A percentile compares a stretch with the other conserved stretches of the same genome.
These are phyloP conservation scores for Drosophila flavopinicola DNA, from an alignment of 2,888 invertebrate genomes.

Conservation along the genomic window DNA sequence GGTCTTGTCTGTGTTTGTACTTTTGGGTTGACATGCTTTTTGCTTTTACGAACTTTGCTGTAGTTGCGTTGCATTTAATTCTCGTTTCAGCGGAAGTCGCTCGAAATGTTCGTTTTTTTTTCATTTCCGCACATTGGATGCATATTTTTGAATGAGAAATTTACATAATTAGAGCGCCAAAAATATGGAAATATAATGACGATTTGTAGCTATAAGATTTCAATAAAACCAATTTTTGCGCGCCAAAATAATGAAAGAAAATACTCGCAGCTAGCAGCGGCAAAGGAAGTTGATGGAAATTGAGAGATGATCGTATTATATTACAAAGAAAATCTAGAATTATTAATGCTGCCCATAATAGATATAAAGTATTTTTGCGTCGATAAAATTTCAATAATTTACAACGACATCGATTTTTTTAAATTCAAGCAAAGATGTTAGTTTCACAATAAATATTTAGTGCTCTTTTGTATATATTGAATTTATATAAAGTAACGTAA, in stretches of 20 bases:
- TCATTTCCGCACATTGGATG: constrained; percentile 55
- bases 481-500: no score
- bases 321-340: not conserved
- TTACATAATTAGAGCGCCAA: constrained; percentile 71
- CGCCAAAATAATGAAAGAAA: constrained; percentile 52
- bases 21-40: constrained; percentile 71
- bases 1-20: constrained; percentile 66
- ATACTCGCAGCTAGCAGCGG: not conserved
- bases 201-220: constrained; percentile 16
- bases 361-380: no score
- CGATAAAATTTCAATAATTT: no score
- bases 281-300: not conserved
- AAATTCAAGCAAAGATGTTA: no score
- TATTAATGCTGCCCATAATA: not conserved
- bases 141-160: constrained; percentile 34
- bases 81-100: constrained; percentile 67
- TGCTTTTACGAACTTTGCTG: constrained; percentile 73
- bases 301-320: not conserved
- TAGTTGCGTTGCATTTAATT: constrained; percentile 23
- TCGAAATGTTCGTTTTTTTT: constrained; percentile 59
- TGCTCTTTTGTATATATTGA: no score
- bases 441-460: no score
- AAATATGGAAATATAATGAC: constrained; percentile 20
- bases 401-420: no score
- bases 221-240: constrained; percentile 32